These are phyloP conservation scores for Scrobipalpa atriplicella DNA, from an alignment of 2,888 invertebrate species.

Conservation along the genomic window DNA sequence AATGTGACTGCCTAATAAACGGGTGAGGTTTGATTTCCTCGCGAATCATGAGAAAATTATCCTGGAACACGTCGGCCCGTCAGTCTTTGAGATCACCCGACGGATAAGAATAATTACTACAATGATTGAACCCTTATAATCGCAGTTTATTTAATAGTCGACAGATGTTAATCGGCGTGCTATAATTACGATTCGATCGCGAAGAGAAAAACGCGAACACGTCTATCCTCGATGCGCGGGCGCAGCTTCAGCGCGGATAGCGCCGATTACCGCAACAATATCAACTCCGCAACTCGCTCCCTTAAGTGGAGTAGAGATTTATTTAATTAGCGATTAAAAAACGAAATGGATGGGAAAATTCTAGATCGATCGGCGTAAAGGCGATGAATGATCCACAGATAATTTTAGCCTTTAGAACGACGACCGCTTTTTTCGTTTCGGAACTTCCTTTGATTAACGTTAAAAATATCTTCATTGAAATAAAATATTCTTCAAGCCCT, in stretches of 20 bases:
- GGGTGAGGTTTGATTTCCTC: conserved; percentile 76
- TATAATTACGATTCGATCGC: conserved; percentile 78
- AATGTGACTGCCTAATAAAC: conserved; percentile 77
- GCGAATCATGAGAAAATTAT: conserved; percentile 82
- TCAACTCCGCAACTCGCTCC: conserved; percentile 26
- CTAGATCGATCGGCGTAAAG: conserved; percentile 4
- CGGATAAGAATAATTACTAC: conserved; percentile 83
- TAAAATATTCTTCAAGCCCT: not conserved
- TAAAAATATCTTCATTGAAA: not conserved
- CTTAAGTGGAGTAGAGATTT: conserved; percentile 21
- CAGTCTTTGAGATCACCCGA: conserved; percentile 77
- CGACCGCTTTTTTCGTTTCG: not conserved
- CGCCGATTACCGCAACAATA: conserved; percentile 54
- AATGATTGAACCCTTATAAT: conserved; percentile 82
- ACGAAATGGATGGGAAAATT: conserved; percentile 12
- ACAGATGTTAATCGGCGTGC: conserved; percentile 80
- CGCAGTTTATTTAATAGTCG: conserved; percentile 80
- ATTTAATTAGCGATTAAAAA: conserved; percentile 21
- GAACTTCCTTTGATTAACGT: not conserved
- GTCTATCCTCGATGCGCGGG: conserved; percentile 40
- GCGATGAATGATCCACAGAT: not conserved
- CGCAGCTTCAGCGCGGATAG: conserved; percentile 41
- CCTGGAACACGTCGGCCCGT: conserved; percentile 58
- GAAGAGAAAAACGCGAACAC: conserved; percentile 74
- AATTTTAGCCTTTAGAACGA: not conserved